These are phyloP conservation scores for Ibycter americanus DNA, from an alignment of 2,797 vertebrate genomes.

Conservation along the genomic window DNA sequence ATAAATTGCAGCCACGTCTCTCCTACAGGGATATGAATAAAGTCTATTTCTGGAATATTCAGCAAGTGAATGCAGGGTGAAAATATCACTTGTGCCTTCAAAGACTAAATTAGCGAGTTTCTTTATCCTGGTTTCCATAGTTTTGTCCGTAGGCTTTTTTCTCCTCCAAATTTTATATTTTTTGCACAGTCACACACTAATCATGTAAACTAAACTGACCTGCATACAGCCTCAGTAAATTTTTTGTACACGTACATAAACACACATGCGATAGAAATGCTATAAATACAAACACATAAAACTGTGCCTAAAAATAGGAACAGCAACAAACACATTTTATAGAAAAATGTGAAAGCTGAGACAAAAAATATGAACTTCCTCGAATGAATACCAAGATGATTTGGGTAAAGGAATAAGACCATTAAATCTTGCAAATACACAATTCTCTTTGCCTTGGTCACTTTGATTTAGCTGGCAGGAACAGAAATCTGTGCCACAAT, in stretches of 20 bases:
- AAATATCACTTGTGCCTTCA: conserved; percentile 37
- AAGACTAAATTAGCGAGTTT: conserved; percentile 32
- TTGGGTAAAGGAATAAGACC: not conserved
- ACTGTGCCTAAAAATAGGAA: not conserved
- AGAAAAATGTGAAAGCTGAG: not conserved
- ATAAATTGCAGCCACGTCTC: conserved; percentile 47
- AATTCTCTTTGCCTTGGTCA: not conserved
- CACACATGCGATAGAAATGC: fast-evolving
- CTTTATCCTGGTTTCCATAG: not conserved
- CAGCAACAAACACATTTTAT: not conserved
- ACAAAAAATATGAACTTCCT: not conserved
- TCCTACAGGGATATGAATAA: conserved; percentile 50
- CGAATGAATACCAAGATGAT: not conserved
- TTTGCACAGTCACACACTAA: not conserved
- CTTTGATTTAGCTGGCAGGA: not conserved
- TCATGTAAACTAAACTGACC: not conserved
- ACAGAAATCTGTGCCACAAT: not conserved
- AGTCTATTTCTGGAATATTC: conserved; percentile 26
- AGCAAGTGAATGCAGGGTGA: conserved; percentile 35
- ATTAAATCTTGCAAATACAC: not conserved
- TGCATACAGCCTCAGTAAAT: not conserved
- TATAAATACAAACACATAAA: not conserved
- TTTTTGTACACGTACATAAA: not conserved
- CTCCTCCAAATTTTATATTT: not conserved
- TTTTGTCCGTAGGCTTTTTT: not conserved